phyloP scores from a whole-genome alignment of 2,797 vertebrate genomes.

The Chromobotia macracanthus region DNA sequence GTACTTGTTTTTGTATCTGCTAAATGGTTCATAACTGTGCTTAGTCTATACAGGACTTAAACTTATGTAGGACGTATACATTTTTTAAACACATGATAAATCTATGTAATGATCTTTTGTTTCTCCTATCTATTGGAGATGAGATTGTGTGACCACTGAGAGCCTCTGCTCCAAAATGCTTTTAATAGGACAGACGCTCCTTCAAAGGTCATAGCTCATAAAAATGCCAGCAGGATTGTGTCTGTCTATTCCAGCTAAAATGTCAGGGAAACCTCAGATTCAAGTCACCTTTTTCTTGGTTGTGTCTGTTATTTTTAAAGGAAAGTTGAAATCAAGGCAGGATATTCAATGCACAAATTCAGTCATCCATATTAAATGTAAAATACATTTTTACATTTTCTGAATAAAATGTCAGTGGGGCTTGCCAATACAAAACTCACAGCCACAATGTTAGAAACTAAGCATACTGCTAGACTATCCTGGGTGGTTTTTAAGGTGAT shows the following conservation, averaged over 20 bases:
- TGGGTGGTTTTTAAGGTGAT: neutral
- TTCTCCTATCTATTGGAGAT: slow-evolving; percentile 15
- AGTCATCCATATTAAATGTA: slow-evolving; percentile 7
- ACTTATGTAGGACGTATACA: neutral
- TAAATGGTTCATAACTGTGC: neutral
- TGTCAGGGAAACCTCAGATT: slow-evolving; percentile 45
- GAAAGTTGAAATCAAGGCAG: slow-evolving; percentile 9
- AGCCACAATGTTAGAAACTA: neutral
- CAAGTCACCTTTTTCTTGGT: slow-evolving; percentile 29
- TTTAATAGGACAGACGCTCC: slow-evolving; percentile 48
- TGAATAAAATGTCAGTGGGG: neutral
- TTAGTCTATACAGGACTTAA: neutral
- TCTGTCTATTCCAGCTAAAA: slow-evolving; percentile 51
- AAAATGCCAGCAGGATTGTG: slow-evolving; percentile 52
- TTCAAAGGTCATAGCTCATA: slow-evolving; percentile 57
- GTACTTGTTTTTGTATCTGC: neutral
- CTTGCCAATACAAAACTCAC: neutral
- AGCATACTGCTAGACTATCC: neutral
- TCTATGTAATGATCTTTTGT: slow-evolving; percentile 1
- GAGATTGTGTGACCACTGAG: slow-evolving; percentile 15
- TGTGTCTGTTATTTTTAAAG: slow-evolving; percentile 16
- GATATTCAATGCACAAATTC: slow-evolving; percentile 3
- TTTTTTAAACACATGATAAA: neutral
- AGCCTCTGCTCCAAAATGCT: slow-evolving; percentile 39
- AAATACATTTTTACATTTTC: neutral